Evolutionary conservation across 2,797 vertebrate genomes (phyloP).

Genomic region (Chiroxiphia lanceolata): DNA sequence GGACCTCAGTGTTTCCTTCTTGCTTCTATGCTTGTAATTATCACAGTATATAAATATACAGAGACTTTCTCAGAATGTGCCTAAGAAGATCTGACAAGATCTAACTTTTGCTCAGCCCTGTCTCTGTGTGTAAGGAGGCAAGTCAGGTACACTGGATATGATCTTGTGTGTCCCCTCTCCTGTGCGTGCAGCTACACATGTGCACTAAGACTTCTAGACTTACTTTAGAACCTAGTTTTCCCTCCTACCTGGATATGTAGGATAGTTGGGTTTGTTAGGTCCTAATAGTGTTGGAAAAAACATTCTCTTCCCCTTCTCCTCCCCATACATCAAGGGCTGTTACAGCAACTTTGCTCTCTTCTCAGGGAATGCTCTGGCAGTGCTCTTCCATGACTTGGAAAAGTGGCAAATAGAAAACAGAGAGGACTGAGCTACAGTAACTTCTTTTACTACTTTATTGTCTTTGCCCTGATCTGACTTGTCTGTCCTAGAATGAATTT

Average conservation of each 20-base stretch:
- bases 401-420: background rate
- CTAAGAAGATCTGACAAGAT: constrained; percentile 27
- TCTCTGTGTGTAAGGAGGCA: background rate
- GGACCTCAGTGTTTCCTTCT: constrained; percentile 64
- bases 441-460: background rate
- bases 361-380: background rate
- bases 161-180: background rate
- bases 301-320: background rate
- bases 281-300: background rate
- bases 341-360: background rate
- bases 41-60: constrained; percentile 53
- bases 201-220: background rate
- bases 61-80: constrained; percentile 32
- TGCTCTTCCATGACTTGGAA: fast-evolving
- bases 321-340: background rate
- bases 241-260: background rate
- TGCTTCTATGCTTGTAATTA: constrained; percentile 69
- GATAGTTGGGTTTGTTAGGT: background rate
- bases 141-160: background rate
- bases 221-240: background rate
- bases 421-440: background rate
- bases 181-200: fast-evolving
- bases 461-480: background rate
- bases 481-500: background rate
- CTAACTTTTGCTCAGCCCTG: background rate